phyloP scores from a whole-genome alignment of 2,888 invertebrate species.

The Drosophila sordidula region DNA sequence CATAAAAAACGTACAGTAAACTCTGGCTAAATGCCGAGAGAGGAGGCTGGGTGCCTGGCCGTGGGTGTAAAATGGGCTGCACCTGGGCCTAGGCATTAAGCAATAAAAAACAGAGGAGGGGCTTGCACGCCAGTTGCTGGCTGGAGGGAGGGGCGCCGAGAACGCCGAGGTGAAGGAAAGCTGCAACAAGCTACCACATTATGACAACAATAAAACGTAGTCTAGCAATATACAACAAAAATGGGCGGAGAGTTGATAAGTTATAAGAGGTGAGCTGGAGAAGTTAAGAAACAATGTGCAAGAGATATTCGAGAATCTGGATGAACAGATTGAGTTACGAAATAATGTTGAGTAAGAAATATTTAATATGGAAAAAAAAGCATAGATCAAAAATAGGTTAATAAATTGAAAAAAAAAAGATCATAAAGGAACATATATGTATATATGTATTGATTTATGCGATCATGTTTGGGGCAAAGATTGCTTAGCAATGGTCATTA shows the following conservation, averaged over 20 bases:
- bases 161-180: slow-evolving; percentile 20
- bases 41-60: slow-evolving; percentile 1
- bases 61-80: slow-evolving; percentile 5
- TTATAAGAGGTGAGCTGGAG: slow-evolving; percentile 9
- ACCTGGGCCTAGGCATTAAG: slow-evolving; percentile 47
- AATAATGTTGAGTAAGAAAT: too few species aligned
- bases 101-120: slow-evolving; percentile 48
- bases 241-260: slow-evolving; percentile 16
- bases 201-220: slow-evolving; percentile 67
- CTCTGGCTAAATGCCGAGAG: slow-evolving; percentile 17
- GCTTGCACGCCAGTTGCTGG: slow-evolving; percentile 11
- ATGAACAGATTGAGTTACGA: too few species aligned
- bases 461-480: too few species aligned
- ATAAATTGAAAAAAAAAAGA: too few species aligned
- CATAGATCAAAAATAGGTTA: too few species aligned
- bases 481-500: too few species aligned
- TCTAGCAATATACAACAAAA: slow-evolving; percentile 42
- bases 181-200: slow-evolving; percentile 64
- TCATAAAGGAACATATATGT: too few species aligned
- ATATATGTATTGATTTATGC: too few species aligned
- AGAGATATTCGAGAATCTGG: too few species aligned
- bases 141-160: slow-evolving; percentile 5
- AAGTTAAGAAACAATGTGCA: neutral
- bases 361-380: too few species aligned
- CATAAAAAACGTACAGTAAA: slow-evolving; percentile 29